These are phyloP conservation scores for Bubo bubo DNA, from an alignment of 2,113 vertebrate genomes.

Conservation along the genomic window DNA sequence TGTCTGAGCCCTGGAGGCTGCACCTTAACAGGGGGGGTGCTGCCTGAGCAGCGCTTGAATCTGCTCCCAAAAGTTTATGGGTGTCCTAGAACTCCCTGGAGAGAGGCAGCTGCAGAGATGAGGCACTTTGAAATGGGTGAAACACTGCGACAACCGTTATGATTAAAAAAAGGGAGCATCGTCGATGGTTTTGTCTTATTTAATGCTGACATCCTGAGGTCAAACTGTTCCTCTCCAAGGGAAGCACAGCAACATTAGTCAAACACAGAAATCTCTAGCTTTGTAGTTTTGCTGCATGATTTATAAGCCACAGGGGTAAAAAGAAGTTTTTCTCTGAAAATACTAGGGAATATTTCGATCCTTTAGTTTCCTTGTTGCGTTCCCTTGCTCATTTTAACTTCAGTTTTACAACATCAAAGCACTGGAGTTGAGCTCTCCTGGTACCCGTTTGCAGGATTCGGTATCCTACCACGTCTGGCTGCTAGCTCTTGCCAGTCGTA, in stretches of 20 bases:
- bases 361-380: neutral
- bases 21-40: fast-evolving
- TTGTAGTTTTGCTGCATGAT: slow-evolving; percentile 56
- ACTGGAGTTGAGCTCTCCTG: neutral
- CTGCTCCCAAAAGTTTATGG: neutral
- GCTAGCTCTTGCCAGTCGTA: neutral
- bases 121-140: neutral
- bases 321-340: neutral
- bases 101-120: neutral
- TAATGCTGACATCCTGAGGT: slow-evolving; percentile 68
- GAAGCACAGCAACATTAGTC: slow-evolving; percentile 34
- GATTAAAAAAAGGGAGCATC: neutral
- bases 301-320: slow-evolving; percentile 24
- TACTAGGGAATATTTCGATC: neutral
- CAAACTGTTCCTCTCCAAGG: slow-evolving; percentile 40
- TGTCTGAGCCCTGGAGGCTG: neutral
- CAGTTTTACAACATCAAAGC: slow-evolving; percentile 5
- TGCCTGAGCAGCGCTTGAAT: neutral
- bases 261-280: slow-evolving; percentile 32
- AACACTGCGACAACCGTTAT: fast-evolving
- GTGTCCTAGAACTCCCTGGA: neutral
- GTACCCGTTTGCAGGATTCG: neutral
- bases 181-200: slow-evolving; percentile 56
- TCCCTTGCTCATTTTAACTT: neutral
- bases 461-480: neutral